phyloP scores from a whole-genome alignment of 2,888 invertebrate genomes.

The Mythimna pallens region DNA sequence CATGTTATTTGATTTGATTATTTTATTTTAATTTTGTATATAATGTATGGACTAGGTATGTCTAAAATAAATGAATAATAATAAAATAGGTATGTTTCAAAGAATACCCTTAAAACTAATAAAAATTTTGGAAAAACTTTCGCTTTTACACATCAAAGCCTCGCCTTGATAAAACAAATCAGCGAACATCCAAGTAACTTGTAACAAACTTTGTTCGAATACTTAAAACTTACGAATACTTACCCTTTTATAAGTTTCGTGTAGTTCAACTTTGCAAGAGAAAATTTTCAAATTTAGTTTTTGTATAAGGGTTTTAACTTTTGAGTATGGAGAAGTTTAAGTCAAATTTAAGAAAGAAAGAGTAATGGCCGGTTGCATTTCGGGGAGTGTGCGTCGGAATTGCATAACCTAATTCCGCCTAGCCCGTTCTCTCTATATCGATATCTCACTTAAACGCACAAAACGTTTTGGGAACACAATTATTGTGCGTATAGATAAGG shows the following conservation, averaged over 20 bases:
- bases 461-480: too few species aligned
- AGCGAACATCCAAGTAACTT: slow-evolving; percentile 14
- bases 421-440: too few species aligned
- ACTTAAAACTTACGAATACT: slow-evolving; percentile 41
- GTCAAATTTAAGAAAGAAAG: too few species aligned
- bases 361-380: too few species aligned
- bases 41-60: too few species aligned
- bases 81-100: neutral
- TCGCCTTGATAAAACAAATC: slow-evolving; percentile 32
- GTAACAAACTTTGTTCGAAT: slow-evolving; percentile 38
- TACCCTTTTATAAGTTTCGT: slow-evolving; percentile 19
- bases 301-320: slow-evolving; percentile 13
- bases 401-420: too few species aligned
- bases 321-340: neutral
- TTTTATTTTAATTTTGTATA: too few species aligned
- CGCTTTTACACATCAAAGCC: slow-evolving; percentile 39
- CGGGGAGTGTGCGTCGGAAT: too few species aligned
- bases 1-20: too few species aligned
- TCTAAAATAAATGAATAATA: too few species aligned
- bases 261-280: slow-evolving; percentile 22
- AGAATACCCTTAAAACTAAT: slow-evolving; percentile 5
- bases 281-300: slow-evolving; percentile 48
- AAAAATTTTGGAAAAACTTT: slow-evolving; percentile 22
- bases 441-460: too few species aligned
- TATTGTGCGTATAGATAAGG: too few species aligned